Evolutionary conservation across 2,888 invertebrate species (phyloP).

Genomic region (Pollenia angustigena): DNA sequence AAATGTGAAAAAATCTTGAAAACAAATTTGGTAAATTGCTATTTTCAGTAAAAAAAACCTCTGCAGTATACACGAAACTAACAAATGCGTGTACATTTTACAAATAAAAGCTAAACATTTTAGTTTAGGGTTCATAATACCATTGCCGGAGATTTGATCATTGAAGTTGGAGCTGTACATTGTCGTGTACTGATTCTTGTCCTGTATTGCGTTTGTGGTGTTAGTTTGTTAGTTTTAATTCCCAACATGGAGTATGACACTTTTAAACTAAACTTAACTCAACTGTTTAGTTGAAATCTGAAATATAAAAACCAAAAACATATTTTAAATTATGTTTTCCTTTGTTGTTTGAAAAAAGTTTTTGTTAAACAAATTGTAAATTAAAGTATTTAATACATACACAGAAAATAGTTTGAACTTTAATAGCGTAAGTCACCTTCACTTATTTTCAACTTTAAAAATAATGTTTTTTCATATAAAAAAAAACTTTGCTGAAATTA

Average conservation of each 20-base stretch:
- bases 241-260: background rate
- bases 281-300: background rate
- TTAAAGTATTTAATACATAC: no score
- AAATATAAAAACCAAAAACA: background rate
- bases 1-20: background rate
- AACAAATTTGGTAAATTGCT: slow-evolving; percentile 48
- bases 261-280: background rate
- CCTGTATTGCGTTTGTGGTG: background rate
- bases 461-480: no score
- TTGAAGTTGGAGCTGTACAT: background rate
- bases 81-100: slow-evolving; percentile 32
- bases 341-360: background rate
- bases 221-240: background rate
- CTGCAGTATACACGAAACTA: background rate
- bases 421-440: no score
- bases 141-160: slow-evolving; percentile 4
- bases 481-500: no score
- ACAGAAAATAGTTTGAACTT: no score
- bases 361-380: no score
- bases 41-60: background rate
- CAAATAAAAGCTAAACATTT: background rate
- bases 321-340: background rate
- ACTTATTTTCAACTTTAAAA: no score
- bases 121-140: slow-evolving; percentile 20
- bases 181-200: background rate